Percentiles rank a stretch among this genome's conserved stretches.
phyloP scores from a whole-genome alignment of 1,140 invertebrate genomes.

The Eciton burchellii region DNA sequence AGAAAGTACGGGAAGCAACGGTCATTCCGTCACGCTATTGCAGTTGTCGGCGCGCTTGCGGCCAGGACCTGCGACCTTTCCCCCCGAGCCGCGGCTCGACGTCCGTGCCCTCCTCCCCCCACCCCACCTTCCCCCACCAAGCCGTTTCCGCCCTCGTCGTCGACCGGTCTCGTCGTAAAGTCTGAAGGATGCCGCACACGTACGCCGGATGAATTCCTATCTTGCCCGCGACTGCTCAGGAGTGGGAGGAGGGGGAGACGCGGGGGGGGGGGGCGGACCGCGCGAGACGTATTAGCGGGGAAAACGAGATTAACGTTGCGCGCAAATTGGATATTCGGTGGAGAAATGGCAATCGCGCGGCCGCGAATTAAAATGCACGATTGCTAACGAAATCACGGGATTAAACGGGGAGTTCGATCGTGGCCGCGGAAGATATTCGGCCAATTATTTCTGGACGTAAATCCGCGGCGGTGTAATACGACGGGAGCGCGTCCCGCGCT shows the following conservation, averaged over 20 bases:
- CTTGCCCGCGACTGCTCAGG: constrained; percentile 10
- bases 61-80: constrained; percentile 46
- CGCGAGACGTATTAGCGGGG: constrained; percentile 53
- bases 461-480: constrained; percentile 15
- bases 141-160: no score
- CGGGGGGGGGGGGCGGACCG: background rate
- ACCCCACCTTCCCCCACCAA: no score
- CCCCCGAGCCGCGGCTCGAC: constrained; percentile 20
- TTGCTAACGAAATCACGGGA: constrained; percentile 56
- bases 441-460: constrained; percentile 47
- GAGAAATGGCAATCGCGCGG: constrained; percentile 54
- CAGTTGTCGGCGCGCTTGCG: constrained; percentile 45
- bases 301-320: constrained; percentile 64
- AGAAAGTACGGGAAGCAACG: background rate
- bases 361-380: constrained; percentile 56
- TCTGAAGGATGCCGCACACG: constrained; percentile 64
- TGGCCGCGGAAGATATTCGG: constrained; percentile 48
- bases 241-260: background rate
- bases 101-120: background rate
- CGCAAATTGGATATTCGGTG: constrained; percentile 51
- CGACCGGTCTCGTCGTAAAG: constrained; percentile 59
- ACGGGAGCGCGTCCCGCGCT: no score
- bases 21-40: constrained; percentile 55
- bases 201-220: constrained; percentile 62
- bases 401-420: constrained; percentile 56